phyloP scores from a whole-genome alignment of 2,113 vertebrate species.

The Pyrgilauda ruficollis region DNA sequence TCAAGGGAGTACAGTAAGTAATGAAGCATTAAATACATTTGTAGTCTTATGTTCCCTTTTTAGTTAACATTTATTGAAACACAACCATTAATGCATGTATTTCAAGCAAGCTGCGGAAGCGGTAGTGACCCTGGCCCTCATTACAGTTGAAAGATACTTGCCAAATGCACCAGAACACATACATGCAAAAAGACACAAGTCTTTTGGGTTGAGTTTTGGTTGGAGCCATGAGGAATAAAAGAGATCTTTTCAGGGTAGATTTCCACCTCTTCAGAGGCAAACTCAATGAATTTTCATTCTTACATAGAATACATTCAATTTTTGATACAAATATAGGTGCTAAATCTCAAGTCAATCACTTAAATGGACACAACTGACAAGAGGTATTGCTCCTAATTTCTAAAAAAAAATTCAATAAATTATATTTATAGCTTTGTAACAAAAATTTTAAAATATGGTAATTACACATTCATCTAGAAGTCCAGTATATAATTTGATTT shows the following conservation, averaged over 20 bases:
- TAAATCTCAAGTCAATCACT: background rate
- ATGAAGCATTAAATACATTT: background rate
- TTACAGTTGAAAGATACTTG: background rate
- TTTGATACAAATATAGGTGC: background rate
- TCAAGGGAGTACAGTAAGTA: background rate
- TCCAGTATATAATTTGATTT: constrained; percentile 2
- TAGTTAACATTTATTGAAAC: background rate
- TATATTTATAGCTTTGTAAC: background rate
- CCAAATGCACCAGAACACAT: background rate
- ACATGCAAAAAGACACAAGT: fast-evolving
- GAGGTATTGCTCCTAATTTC: background rate
- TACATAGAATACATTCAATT: background rate
- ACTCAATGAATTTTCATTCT: background rate
- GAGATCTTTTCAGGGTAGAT: background rate
- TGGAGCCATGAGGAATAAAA: background rate
- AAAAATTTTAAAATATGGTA: background rate
- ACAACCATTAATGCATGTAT: background rate
- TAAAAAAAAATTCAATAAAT: background rate
- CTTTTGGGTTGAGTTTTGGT: background rate
- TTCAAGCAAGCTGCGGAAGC: background rate
- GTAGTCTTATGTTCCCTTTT: background rate
- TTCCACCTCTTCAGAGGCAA: background rate
- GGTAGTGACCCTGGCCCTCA: background rate
- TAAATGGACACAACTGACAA: background rate
- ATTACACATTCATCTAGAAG: background rate